Evolutionary conservation across 2,797 vertebrate genomes (phyloP).

Genomic region (Melanogrammus aeglefinus): DNA sequence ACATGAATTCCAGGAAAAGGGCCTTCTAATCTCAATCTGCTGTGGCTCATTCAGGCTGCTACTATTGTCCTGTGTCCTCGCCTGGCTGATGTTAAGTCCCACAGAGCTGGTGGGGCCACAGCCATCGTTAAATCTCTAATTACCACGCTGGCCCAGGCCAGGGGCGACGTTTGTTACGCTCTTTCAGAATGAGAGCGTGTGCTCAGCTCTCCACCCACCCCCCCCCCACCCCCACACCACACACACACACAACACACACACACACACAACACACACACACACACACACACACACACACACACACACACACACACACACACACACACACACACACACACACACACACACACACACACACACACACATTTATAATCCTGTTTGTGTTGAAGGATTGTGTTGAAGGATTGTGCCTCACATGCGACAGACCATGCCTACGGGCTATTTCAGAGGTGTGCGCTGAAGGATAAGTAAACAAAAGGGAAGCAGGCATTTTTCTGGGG

Average conservation of each 20-base stretch:
- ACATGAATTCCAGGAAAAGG: background rate
- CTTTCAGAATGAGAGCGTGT: too few species aligned
- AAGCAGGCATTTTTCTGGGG: background rate
- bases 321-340: too few species aligned
- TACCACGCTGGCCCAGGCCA: background rate
- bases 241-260: too few species aligned
- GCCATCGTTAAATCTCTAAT: background rate
- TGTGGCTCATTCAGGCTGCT: background rate
- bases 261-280: too few species aligned
- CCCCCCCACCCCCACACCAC: too few species aligned
- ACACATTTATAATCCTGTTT: background rate
- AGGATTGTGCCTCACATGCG: background rate
- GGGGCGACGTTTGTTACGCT: too few species aligned
- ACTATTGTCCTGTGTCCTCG: constrained; percentile 16
- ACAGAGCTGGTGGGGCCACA: background rate
- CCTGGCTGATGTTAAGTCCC: background rate
- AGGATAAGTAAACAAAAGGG: background rate
- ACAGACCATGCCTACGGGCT: background rate
- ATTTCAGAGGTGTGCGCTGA: background rate
- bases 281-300: too few species aligned
- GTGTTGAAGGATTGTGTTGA: background rate
- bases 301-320: too few species aligned
- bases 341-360: too few species aligned
- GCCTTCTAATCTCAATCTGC: background rate
- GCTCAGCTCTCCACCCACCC: too few species aligned